Evolutionary conservation across 2,888 invertebrate species (phyloP).

Genomic region (Euproctis similis): DNA sequence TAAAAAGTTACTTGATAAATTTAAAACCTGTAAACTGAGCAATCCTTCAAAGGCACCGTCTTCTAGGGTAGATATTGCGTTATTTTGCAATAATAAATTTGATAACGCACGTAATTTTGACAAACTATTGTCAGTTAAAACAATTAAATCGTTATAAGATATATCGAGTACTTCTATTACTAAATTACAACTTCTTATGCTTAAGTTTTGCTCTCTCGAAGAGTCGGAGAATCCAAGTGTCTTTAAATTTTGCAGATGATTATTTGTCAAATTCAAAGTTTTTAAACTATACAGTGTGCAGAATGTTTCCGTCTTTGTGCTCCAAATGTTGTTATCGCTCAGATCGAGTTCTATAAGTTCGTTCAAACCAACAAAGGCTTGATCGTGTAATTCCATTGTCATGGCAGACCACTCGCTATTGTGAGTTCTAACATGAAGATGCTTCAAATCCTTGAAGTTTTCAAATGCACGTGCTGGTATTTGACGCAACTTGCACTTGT

Average conservation of each 20-base stretch:
- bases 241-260: slow-evolving; percentile 85
- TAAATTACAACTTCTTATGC: slow-evolving; percentile 80
- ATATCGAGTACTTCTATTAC: slow-evolving; percentile 82
- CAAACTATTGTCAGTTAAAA: slow-evolving; percentile 81
- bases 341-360: slow-evolving; percentile 81
- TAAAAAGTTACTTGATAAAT: slow-evolving; percentile 86
- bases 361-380: slow-evolving; percentile 80
- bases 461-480: slow-evolving; percentile 82
- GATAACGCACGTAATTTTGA: slow-evolving; percentile 81
- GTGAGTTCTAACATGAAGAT: slow-evolving; percentile 81
- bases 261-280: slow-evolving; percentile 82
- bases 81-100: slow-evolving; percentile 83
- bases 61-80: slow-evolving; percentile 82
- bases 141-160: slow-evolving; percentile 83
- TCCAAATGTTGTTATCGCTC: slow-evolving; percentile 86
- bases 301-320: slow-evolving; percentile 81
- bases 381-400: slow-evolving; percentile 82
- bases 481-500: slow-evolving; percentile 85
- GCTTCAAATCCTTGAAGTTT: slow-evolving; percentile 80
- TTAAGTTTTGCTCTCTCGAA: slow-evolving; percentile 72
- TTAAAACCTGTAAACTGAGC: slow-evolving; percentile 79
- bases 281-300: slow-evolving; percentile 82
- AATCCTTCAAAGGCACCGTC: slow-evolving; percentile 84
- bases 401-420: slow-evolving; percentile 88
- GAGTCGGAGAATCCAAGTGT: slow-evolving; percentile 85